Base-by-base conservation (phyloP, 2,797 vertebrate species). In the Cryptoblepharus egeriae region DNA sequence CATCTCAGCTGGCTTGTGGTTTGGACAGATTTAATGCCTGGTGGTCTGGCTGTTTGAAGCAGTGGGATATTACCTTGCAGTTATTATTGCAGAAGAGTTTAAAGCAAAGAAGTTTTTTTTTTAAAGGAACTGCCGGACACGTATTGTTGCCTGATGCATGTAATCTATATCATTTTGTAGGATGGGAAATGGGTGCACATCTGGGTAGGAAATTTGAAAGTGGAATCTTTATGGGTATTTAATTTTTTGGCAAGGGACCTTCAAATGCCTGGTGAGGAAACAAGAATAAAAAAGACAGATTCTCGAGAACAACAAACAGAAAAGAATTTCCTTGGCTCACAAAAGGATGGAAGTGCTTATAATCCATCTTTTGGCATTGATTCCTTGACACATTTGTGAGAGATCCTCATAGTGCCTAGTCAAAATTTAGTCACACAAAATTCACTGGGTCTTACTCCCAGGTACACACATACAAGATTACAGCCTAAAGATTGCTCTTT, bases 251-350 rank as follows among this genome's bases (percentile, higher is more conserved):
- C 10, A 49, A n/a, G 24, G 32, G 20, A 22, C 35, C 9, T 60
- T n/a, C 35, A 74, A 32, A 26, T 8, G 45, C 39, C 86, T 84
- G 84, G 32, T 64, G 65, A 57, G 37, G 61, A 79, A 79, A 84
- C 57, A 75, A 79, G 77, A 82, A 55, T 2, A 85, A 85, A 83
- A 89, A 87, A 42, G 9, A 30, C 26, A 65, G 9, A 39, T 32
- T 16, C 30, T 60, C 60, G 55, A 74, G 22, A 65, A 4, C 63
- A 81, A 73, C 39, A 80, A 61, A 28, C 24, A 71, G 35, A 73
- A 73, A 5, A 28, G 37, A 13, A 71, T 89, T 83, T 72, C 85
- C 87, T 77, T 15, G 26, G 83, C 70, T 77, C 57, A 16, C 30
- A 78, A 58, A 28, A 88, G 82, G 78, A 61, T 10, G 26, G 68